phyloP scores from a whole-genome alignment of 2,888 invertebrate species.

The Lepidochitona cinerea region DNA sequence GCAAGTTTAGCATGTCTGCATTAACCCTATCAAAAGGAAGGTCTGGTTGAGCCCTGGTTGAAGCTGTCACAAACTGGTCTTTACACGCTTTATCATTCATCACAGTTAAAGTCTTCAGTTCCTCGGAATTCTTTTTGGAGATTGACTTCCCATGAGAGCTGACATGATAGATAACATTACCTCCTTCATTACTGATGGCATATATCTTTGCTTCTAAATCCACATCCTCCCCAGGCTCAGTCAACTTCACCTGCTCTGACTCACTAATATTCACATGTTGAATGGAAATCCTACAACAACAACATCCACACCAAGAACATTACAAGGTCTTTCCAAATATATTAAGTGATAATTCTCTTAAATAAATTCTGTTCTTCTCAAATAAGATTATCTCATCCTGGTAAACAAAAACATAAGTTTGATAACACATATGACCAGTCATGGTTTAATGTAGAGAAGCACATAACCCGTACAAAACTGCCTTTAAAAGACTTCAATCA shows the following conservation, averaged over 20 bases:
- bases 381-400: too few relatives aligned
- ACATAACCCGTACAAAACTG: too few relatives aligned
- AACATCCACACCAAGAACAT: too few relatives aligned
- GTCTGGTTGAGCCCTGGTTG: slow-evolving; percentile 71
- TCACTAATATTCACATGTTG: slow-evolving; percentile 74
- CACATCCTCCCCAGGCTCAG: slow-evolving; percentile 47
- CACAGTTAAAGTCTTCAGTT: slow-evolving; percentile 73
- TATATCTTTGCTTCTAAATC: slow-evolving; percentile 78
- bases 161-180: slow-evolving; percentile 77
- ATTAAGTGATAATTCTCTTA: too few relatives aligned
- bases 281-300: slow-evolving; percentile 63
- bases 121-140: slow-evolving; percentile 70
- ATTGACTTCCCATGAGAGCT: slow-evolving; percentile 54
- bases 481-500: too few relatives aligned
- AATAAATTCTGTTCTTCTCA: too few relatives aligned
- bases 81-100: slow-evolving; percentile 64
- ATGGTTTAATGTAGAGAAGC: too few relatives aligned
- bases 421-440: too few relatives aligned
- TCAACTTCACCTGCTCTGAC: slow-evolving; percentile 58
- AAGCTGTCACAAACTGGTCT: slow-evolving; percentile 45
- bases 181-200: slow-evolving; percentile 86
- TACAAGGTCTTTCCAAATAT: too few relatives aligned
- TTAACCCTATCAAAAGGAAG: slow-evolving; percentile 72
- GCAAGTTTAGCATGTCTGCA: slow-evolving; percentile 76
- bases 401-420: too few relatives aligned